Evolutionary conservation across 1,140 invertebrate species (phyloP), one percentile per base, ranked within the genome.

Genomic region (Contarinia nasturtii): DNA sequence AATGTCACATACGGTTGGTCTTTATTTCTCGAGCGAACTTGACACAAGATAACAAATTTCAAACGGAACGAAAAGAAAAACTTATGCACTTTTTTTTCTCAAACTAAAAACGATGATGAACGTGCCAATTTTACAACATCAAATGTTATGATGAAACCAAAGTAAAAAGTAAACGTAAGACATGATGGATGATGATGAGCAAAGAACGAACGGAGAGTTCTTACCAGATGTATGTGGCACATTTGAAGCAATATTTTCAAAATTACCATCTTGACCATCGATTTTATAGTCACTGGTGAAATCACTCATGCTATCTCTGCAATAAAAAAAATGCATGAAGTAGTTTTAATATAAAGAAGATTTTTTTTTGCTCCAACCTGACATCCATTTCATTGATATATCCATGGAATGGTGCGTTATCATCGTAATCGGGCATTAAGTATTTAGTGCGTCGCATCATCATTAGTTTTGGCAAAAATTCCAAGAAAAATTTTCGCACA

Each of bases 361-460:
- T 27, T 27, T 27, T 27, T 27, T 34, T 22, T 48, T 15, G 14
- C 34, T 66, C 60, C 68, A 64, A 83, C 80, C 80, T 79, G 60
- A 82, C 76, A 60, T 84, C 81, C 52, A 83, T 71, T 58, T 83
- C 80, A 55, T 80, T 83, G 1, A 76, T 77, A 51, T 82, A 83
- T 7, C 78, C 80, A 49, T 79, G 77, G 33, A 82, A 81, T 19
- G 78, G 72, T 48, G 77, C 80, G 40, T 74, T 74, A 49, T 86
- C 82, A 49, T 85, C 81, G 52, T 85, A 85, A 55, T 87, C 82
- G 5, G 83, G 77, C 5, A 85, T 67, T 0, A 80, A 78, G 58
- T 88, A 90, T 46, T 82, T 83, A 0, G 86, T 87, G 46, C 86
- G 70, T 45, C 82, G 72, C 85, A 94, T 92, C 70, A 87, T 82